Evolutionary conservation across 2,113 vertebrate genomes (phyloP), one percentile per base, ranked within the genome.

Genomic region (Otocyon megalotis): DNA sequence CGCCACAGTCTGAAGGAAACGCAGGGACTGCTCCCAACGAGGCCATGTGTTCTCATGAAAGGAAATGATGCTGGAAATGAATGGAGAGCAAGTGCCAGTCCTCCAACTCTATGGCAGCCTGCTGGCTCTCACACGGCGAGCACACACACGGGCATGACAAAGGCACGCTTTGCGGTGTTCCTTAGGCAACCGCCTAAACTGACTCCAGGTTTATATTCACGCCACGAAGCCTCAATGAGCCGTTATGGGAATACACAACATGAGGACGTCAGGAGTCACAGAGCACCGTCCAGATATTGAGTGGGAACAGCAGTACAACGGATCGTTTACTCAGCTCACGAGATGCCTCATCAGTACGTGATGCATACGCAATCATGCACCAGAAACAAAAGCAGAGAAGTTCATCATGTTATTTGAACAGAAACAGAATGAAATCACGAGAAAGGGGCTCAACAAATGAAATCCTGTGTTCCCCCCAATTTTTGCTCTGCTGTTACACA

Each of bases 1-100:
- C 96, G 98, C 98, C 98, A 98, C 97, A 98, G 92, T 98, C 98
- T 98, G 54, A 94, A 98, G 98, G 97, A 95, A 97, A 98, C 97
- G 97, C 77, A 87, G 71, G 91, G 98, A 98, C 95, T 65, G 83
- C 97, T 96, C 98, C 96, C 48, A 2, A 97, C 87, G 96, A 96
- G 97, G 97, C 98, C 35, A 80, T 32, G 93, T 94, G 96, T 97
- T 96, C 74, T 96, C 97, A 98, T 74, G 97, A 96, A 96, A 93
- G 97, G 98, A 98, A 97, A 99, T 98, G 98, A 97, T 62, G 97
- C 71, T 96, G 97, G 90, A 82, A 93, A 98, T 98, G 98, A 97
- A 98, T 98, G 98, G 93, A 76, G 2, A 98, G 98, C 97, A 97
- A 96, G 91, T 79, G 97, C 84, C 96, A 96, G 96, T 95, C 94